A percentile compares a stretch with the other conserved stretches of the same genome.
phyloP scores from a whole-genome alignment of 2,888 invertebrate genomes.

The Plagodis dolabraria region DNA sequence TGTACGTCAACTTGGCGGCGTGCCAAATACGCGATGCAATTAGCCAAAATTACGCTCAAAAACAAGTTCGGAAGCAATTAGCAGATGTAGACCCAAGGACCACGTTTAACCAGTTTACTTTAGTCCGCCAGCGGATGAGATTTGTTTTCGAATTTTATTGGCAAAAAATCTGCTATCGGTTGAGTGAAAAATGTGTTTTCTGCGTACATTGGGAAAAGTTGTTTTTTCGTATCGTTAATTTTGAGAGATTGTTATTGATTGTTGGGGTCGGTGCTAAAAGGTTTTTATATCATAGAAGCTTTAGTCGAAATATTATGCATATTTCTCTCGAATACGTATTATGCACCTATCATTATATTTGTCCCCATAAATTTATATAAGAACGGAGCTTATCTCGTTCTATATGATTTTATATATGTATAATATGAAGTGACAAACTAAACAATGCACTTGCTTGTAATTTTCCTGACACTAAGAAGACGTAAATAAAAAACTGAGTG shows the following conservation, averaged over 20 bases:
- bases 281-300: too few species aligned
- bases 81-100: slow-evolving; percentile 66
- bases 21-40: slow-evolving; percentile 76
- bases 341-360: background rate
- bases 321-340: slow-evolving; percentile 6
- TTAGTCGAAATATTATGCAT: too few species aligned
- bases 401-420: too few species aligned
- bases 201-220: slow-evolving; percentile 24
- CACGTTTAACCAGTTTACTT: slow-evolving; percentile 61
- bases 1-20: slow-evolving; percentile 61
- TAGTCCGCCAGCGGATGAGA: slow-evolving; percentile 54
- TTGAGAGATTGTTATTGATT: slow-evolving; percentile 4
- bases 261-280: too few species aligned
- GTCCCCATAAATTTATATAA: too few species aligned
- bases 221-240: slow-evolving; percentile 18
- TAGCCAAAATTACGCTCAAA: slow-evolving; percentile 81
- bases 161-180: slow-evolving; percentile 24
- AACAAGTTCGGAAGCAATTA: slow-evolving; percentile 61
- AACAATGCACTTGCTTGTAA: too few species aligned
- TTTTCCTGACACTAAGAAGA: too few species aligned
- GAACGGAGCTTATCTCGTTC: too few species aligned
- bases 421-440: too few species aligned
- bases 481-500: too few species aligned
- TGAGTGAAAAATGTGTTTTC: slow-evolving; percentile 31
- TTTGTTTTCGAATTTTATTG: slow-evolving; percentile 54